Base-by-base conservation (phyloP, 2,888 invertebrate genomes). In the Eupelmus urozonus region DNA sequence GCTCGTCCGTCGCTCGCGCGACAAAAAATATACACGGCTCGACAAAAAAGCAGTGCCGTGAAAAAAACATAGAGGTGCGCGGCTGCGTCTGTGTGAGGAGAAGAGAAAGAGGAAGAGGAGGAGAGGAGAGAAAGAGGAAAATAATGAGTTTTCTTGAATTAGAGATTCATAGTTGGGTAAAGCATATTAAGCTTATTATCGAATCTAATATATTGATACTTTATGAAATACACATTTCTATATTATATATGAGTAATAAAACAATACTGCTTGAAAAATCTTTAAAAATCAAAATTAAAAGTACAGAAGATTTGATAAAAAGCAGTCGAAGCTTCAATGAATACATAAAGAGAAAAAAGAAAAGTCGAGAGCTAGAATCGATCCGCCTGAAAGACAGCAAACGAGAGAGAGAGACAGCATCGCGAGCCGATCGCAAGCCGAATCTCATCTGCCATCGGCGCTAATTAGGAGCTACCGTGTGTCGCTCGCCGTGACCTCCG, bases 381-480 rank as follows among this genome's bases (percentile, higher is more conserved):
- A n/a, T n/a, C n/a, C n/a, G n/a, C n/a, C n/a, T n/a, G 23, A 23
- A 45, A 45, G 29, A 11, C 13, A 59, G 40, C 23, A 9, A 55
- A 4, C 23, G 42, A 55, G 67, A 55, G 55, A 55, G 45, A n/a
- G 45, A 9, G 55, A 18, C 11, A 27, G 25, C 16, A 59, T 20
- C 13, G 42, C n/a, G 16, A 27, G 18, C 27, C 62, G 18, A 78
- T 51, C n/a, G 53, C n/a, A n/a, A n/a, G 20, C 23, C 70, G 16
- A 66, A 80, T 80, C 80, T 80, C 80, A 80, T 80, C 71, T 71
- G 76, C 80, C 74, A 80, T 80, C 73, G 71, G 59, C 49, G 74
- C 80, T 80, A 80, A 77, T 80, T 75, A 80, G 74, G 66, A 71
- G 80, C 80, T 80, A 80, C 79, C 69, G 76, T 79, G 29, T 55